Percentiles rank a stretch among this genome's conserved stretches.
Conservation (phyloP, 2,888 invertebrate genomes). For the Spodoptera exigua region DNA sequence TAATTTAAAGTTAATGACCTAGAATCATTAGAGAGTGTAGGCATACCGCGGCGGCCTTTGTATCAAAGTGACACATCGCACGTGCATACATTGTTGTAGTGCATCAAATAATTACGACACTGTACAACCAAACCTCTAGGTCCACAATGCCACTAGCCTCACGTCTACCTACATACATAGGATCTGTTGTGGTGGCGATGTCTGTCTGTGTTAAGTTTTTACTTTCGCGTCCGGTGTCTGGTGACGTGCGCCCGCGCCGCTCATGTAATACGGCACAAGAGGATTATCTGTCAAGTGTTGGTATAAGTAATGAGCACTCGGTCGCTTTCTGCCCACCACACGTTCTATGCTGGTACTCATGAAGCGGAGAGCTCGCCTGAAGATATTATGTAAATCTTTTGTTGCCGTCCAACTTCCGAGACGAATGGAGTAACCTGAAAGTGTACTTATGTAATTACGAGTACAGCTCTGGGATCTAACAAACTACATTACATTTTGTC, state of each 20-base stretch:
- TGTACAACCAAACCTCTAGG: too few relatives aligned
- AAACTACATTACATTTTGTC: too few relatives aligned
- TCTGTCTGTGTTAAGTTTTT: slow-evolving; percentile 33
- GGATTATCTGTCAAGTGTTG: slow-evolving; percentile 21
- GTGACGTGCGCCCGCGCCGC: slow-evolving; percentile 35
- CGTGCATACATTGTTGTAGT: too few relatives aligned
- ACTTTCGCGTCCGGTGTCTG: slow-evolving; percentile 55
- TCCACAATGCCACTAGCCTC: too few relatives aligned
- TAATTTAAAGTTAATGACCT: too few relatives aligned
- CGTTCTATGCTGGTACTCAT: too few relatives aligned
- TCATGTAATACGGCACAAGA: slow-evolving; percentile 28
- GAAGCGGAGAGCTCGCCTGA: background rate
- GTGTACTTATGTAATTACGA: slow-evolving; percentile 10
- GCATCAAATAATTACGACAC: too few relatives aligned
- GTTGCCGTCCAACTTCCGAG: background rate
- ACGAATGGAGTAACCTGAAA: background rate
- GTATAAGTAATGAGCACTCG: slow-evolving; percentile 17
- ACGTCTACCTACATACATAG: background rate
- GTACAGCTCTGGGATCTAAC: too few relatives aligned
- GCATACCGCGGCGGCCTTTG: too few relatives aligned
- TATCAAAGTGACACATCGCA: too few relatives aligned
- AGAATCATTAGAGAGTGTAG: too few relatives aligned
- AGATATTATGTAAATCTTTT: slow-evolving; percentile 18
- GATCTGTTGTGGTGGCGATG: slow-evolving; percentile 9
- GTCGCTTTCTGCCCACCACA: background rate